phyloP scores from a whole-genome alignment of 1,140 invertebrate genomes.

The Heterodera schachtii region DNA sequence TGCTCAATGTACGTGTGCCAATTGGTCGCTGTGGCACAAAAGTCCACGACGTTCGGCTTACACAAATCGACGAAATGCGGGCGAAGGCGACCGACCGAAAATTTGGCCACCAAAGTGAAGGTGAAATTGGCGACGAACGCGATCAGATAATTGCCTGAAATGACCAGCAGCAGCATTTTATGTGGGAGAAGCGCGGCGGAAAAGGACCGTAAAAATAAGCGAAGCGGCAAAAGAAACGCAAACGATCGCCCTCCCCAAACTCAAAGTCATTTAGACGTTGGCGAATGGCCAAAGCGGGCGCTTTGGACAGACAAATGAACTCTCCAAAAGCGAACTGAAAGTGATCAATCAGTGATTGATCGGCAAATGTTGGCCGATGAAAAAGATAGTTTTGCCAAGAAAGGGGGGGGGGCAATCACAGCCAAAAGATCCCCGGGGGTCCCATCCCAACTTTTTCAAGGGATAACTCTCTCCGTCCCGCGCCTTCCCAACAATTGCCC shows the following conservation, averaged over 20 bases:
- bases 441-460: no score
- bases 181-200: no score
- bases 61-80: constrained; percentile 82
- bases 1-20: constrained; percentile 21
- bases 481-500: no score
- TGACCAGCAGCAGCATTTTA: not conserved
- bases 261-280: not conserved
- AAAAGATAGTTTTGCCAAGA: no score
- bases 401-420: no score
- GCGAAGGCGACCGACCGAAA: constrained; percentile 82
- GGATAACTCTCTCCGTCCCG: no score
- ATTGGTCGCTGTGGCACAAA: constrained; percentile 2
- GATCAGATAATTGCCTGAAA: constrained; percentile 38
- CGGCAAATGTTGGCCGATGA: no score
- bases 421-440: no score
- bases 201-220: constrained; percentile 24
- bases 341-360: no score
- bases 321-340: not conserved
- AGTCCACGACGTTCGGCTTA: constrained; percentile 65
- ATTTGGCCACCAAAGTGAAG: constrained; percentile 76
- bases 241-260: not conserved
- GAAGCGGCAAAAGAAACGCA: constrained; percentile 15
- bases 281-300: not conserved
- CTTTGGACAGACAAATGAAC: not conserved
- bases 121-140: constrained; percentile 27